These are phyloP conservation scores for Drosophila sordidula DNA, from an alignment of 2,888 invertebrate species.

Conservation along the genomic window DNA sequence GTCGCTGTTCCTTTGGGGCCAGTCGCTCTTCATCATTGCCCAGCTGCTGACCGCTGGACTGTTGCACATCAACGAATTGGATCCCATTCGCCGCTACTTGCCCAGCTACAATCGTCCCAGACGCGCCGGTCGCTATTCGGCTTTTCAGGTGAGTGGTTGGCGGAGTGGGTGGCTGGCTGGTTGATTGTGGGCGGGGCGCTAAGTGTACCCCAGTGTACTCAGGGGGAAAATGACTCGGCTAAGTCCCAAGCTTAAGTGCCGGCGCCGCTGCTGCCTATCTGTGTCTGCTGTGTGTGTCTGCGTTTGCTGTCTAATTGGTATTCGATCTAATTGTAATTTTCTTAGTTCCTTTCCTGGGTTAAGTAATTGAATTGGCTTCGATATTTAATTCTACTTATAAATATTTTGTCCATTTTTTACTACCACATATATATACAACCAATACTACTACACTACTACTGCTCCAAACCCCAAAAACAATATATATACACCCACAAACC, in stretches of 20 bases:
- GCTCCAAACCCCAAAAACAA: slow-evolving; percentile 35
- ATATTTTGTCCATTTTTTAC: slow-evolving; percentile 65
- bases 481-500: slow-evolving; percentile 30
- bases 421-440: slow-evolving; percentile 50
- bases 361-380: slow-evolving; percentile 59
- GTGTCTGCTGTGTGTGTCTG: slow-evolving; percentile 71
- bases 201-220: background rate
- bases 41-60: slow-evolving; percentile 95
- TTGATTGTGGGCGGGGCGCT: background rate
- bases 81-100: slow-evolving; percentile 96
- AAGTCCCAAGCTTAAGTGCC: slow-evolving; percentile 30
- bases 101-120: slow-evolving; percentile 98
- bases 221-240: slow-evolving; percentile 7
- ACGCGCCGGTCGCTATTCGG: slow-evolving; percentile 96
- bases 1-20: slow-evolving; percentile 96
- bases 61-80: slow-evolving; percentile 96
- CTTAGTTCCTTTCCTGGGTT: slow-evolving; percentile 43
- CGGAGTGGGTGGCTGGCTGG: background rate
- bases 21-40: slow-evolving; percentile 97
- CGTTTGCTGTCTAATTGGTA: slow-evolving; percentile 65
- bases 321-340: slow-evolving; percentile 35
- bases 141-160: slow-evolving; percentile 93
- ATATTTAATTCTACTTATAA: slow-evolving; percentile 44
- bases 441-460: slow-evolving; percentile 54
- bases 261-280: slow-evolving; percentile 51